Base-by-base conservation (phyloP, 2,888 invertebrate species). In the Nemurella pictetii region DNA sequence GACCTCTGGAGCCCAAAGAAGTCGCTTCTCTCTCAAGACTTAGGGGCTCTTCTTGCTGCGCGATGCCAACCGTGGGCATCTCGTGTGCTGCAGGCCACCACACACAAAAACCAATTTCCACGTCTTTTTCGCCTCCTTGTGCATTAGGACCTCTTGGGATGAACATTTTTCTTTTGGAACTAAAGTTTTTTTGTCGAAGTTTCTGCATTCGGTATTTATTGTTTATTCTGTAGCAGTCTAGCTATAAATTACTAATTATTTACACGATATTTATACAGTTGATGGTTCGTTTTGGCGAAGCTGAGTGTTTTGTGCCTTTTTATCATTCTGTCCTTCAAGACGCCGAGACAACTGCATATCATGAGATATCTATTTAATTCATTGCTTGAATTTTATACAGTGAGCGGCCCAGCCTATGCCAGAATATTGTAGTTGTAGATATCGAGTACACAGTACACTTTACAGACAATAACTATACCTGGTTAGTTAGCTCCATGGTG, bases 31-130 rank as follows among this genome's bases (percentile, higher is more conserved):
- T 55, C 55, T 55, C 55, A 55, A 12, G 35, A 35, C 35, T 2
- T 20, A 20, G 9, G 9, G 1, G 15, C 55, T 20, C 55, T 55
- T 55, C 55, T 55, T 55, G 20, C 9, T n/a, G 27, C 25, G 27
- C 83, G 83, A 29, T 12, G 83, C 32, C n/a, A 72, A 32, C 32
- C 26, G 72, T 28, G 73, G 28, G 5, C 27, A n/a, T 27, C 30
- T 20, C 78, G 30, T 15, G 20, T 3, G 55, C 15, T 29, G 35
- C 72, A 9, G 26, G 83, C 75, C 75, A 27, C 25, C 74, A 12
- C 9, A 20, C 84, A 84, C 84, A 84, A 84, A 84, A 84, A 84
- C 78, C 84, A 80, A 84, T 84, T 78, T 84, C 81, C 55, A 80
- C 35, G 36, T 30, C 32, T 84, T 84, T 84, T 84, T 73, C 73